Conservation (phyloP, 2,797 vertebrate species). For the Avahi laniger region DNA sequence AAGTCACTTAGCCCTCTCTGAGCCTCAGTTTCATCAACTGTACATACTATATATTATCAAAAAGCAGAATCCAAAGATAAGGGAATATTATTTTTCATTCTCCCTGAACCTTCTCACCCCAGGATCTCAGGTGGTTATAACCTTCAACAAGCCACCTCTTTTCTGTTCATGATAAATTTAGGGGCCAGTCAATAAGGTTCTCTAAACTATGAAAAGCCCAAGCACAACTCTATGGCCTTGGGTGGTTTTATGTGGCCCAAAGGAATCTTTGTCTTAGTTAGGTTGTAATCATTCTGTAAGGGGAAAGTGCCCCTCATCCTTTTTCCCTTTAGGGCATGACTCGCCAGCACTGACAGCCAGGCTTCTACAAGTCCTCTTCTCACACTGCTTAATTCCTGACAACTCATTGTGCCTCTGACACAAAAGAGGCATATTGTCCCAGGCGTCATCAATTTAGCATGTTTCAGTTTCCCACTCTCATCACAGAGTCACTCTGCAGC, state of each 20-base stretch:
- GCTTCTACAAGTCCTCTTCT: neutral
- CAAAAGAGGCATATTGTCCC: constrained; percentile 2
- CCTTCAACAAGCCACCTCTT: neutral
- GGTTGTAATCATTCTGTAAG: neutral
- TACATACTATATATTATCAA: neutral
- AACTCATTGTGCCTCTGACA: constrained; percentile 20
- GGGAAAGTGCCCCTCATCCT: neutral
- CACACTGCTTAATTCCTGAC: constrained; percentile 10
- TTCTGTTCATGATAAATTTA: neutral
- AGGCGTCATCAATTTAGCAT: constrained; percentile 30
- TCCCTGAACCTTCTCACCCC: neutral
- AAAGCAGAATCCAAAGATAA: neutral
- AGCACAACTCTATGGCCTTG: neutral
- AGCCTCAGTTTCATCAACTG: neutral
- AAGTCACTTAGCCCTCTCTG: neutral
- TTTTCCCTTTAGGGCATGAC: constrained; percentile 29
- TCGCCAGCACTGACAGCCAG: neutral
- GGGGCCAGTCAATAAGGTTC: neutral
- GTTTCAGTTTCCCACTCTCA: constrained; percentile 49
- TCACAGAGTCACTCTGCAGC: constrained; percentile 15
- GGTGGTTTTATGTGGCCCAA: neutral
- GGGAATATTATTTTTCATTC: neutral
- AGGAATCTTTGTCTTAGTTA: neutral
- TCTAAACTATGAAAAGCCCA: constrained; percentile 23
- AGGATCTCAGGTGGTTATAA: neutral